A percentile compares a stretch with the other conserved stretches of the same genome.
Evolutionary conservation across 2,113 vertebrate species (phyloP).

Genomic region (Catharus bicknelli): DNA sequence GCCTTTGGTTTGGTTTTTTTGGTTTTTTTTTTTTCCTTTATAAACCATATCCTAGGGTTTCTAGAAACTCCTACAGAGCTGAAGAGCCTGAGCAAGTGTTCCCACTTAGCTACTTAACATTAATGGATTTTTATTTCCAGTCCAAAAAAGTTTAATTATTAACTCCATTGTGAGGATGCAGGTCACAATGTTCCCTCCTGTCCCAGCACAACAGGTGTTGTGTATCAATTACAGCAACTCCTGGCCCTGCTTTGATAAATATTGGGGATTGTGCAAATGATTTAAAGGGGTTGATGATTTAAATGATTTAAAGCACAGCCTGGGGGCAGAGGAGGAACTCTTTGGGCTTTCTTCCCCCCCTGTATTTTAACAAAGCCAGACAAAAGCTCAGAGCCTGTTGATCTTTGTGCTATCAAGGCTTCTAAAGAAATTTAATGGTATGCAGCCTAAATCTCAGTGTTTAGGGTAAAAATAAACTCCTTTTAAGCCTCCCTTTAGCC

Average conservation of each 20-base stretch:
- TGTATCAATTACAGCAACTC: background rate
- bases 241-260: background rate
- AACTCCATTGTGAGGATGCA: background rate
- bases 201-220: background rate
- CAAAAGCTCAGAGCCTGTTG: background rate
- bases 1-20: background rate
- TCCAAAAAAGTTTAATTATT: background rate
- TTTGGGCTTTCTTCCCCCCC: accelerated
- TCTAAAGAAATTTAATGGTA: background rate
- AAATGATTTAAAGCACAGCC: background rate
- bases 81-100: background rate
- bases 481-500: background rate
- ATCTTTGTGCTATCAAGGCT: background rate
- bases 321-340: background rate
- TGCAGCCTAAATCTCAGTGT: conserved; percentile 7
- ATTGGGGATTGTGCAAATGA: background rate
- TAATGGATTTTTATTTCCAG: background rate
- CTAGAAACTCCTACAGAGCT: background rate
- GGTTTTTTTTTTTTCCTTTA: background rate
- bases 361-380: background rate
- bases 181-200: conserved; percentile 15
- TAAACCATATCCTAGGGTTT: background rate
- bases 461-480: background rate
- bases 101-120: background rate
- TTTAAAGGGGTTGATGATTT: background rate